Evolutionary conservation across 2,888 invertebrate genomes (phyloP), one percentile per base, ranked within the genome.

Genomic region (Phorcus lineatus): DNA sequence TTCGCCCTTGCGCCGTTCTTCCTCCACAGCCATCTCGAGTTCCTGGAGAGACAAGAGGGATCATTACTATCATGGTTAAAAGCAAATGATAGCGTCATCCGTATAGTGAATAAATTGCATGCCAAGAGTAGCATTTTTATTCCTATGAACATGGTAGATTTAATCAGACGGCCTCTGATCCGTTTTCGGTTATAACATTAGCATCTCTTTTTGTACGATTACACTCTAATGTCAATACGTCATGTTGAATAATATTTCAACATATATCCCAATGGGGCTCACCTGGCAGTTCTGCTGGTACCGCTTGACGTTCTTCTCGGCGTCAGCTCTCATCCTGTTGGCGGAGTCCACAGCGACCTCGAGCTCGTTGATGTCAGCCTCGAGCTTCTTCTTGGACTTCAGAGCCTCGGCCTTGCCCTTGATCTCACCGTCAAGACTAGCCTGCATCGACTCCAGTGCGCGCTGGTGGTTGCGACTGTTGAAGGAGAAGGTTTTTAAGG

Each of bases 341-440:
- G 99, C 98, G 94, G 98, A 98, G 95, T 99, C 99, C 94, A 99
- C 95, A 92, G 98, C 98, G 92, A 99, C 98, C 94, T 99, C 99
- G 86, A 99, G 96, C 95, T 99, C 99, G 94, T 99, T 99, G 95
- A 99, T 99, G 95, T 99, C 99, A 91, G 97, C 97, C 95, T 99
- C 99, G 93, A 99, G 96, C 95, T 99, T 99, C 97, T 99, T 99
- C 97, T 99, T 99, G 97, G 99, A 97, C 95, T 99, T 97, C 92
- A 99, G 96, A 89, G 99, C 99, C 95, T 99, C 99, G 95, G 98
- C 98, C 95, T 99, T 99, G 93, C 99, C 99, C 96, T 99, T 98
- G 94, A 98, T 97, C 95, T 99, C 99, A 93, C 99, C 98, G 95
- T 99, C 99, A 94, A 99, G 96, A 93, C 97, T 97, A 93, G 99